Base-by-base conservation (phyloP, 2,113 vertebrate species). In the Datnioides undecimradiatus region DNA sequence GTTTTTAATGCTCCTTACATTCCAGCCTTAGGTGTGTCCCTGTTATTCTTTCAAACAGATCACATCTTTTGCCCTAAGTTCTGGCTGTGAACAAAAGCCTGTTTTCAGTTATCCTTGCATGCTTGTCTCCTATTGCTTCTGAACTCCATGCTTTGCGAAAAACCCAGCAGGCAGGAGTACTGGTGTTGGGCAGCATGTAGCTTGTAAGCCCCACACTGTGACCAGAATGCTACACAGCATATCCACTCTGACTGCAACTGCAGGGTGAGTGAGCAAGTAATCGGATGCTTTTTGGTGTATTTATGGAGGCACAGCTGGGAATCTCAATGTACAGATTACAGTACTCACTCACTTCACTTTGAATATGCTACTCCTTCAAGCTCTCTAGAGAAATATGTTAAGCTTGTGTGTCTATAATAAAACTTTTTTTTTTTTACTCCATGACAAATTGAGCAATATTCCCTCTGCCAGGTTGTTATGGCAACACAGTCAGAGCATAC, bases 401-500 rank as follows among this genome's bases (percentile, higher is more conserved):
- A 51, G 73, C 69, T 43, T 68, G 9, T 58, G 8, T 38, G 3
- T 73, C 60, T 74, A 68, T 77, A 13, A 60, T 71, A 60, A 63
- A 60, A 75, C n/a, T 0, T 45, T 65, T 59, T 71, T 59, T 72
- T 55, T 63, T 80, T 46, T 68, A 62, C 58, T 81, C 65, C 34
- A 64, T 73, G 79, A 87, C 76, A 82, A 80, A 84, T 48, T 86
- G 41, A 85, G 76, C 68, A 77, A 76, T 63, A 52, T 71, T 43
- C 38, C 2, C 60, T 43, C 59, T 88, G 91, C 71, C 84, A 89
- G 79, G 91, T 93, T 91, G 82, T 74, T 77, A 91, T 91, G 60
- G 88, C 71, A 91, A 91, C 92, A 59, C 84, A 72, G 65, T 82
- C 23, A 76, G 78, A 76, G 71, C 45, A 87, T 88, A 87, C 76